These are phyloP conservation scores for Mellivora capensis DNA, from an alignment of 2,113 vertebrate species.

Conservation along the genomic window DNA sequence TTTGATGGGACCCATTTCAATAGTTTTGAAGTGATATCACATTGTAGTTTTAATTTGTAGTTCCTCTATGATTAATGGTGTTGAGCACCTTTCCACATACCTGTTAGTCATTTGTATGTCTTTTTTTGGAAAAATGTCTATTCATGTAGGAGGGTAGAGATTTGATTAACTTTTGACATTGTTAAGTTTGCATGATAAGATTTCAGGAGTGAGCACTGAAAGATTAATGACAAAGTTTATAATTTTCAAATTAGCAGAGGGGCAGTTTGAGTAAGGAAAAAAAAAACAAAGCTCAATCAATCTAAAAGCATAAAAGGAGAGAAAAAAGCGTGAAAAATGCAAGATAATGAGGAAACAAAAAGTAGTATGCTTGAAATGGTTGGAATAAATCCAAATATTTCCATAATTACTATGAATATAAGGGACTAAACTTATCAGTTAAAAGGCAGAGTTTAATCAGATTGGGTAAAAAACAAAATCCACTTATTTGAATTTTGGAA, in stretches of 20 bases:
- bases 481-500: neutral
- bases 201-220: neutral
- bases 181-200: neutral
- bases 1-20: neutral
- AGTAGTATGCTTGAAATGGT: neutral
- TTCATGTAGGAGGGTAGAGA: neutral
- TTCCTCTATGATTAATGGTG: neutral
- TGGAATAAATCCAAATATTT: neutral
- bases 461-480: neutral
- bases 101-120: neutral
- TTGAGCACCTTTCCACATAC: neutral
- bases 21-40: neutral
- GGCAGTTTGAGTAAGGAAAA: neutral
- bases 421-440: neutral
- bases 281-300: neutral
- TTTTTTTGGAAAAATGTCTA: neutral
- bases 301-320: neutral
- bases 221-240: neutral
- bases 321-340: neutral
- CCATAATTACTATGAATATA: neutral
- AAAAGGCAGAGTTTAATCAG: neutral
- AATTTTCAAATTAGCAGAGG: neutral
- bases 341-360: neutral
- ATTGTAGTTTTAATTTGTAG: neutral
- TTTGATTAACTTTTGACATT: neutral